These are phyloP conservation scores for Lepidotrigona ventralis DNA, from an alignment of 1,140 invertebrate genomes.

Conservation along the genomic window DNA sequence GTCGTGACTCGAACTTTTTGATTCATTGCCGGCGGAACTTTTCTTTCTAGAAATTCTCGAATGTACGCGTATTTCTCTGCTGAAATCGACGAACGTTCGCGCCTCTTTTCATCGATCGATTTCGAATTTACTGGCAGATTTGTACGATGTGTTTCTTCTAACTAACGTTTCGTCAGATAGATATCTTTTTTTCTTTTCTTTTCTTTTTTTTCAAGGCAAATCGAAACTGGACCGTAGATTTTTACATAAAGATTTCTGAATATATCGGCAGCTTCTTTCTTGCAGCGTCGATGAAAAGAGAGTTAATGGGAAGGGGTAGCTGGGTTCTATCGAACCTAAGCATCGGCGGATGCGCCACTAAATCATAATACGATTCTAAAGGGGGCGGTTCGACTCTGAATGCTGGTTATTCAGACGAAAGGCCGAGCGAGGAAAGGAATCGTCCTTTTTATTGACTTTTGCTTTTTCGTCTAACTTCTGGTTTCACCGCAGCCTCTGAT, in stretches of 20 bases:
- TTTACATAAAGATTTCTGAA: background rate
- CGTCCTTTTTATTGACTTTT: background rate
- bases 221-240: background rate
- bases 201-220: no score
- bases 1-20: slow-evolving; percentile 35
- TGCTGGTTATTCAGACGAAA: slow-evolving; percentile 44
- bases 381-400: slow-evolving; percentile 46
- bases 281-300: slow-evolving; percentile 21
- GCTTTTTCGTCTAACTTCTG: background rate
- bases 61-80: background rate
- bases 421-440: slow-evolving; percentile 5
- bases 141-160: background rate
- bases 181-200: no score
- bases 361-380: slow-evolving; percentile 60
- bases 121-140: background rate
- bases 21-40: slow-evolving; percentile 48
- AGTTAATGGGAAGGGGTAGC: slow-evolving; percentile 34
- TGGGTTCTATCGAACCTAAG: slow-evolving; percentile 46
- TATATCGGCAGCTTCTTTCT: slow-evolving; percentile 2
- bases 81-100: background rate
- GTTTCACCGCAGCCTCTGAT: no score
- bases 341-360: slow-evolving; percentile 41
- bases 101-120: no score
- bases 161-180: background rate
- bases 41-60: slow-evolving; percentile 9